Evolutionary conservation across 2,797 vertebrate species (phyloP), one percentile per base, ranked within the genome.

Genomic region (Diglossa cyanea): DNA sequence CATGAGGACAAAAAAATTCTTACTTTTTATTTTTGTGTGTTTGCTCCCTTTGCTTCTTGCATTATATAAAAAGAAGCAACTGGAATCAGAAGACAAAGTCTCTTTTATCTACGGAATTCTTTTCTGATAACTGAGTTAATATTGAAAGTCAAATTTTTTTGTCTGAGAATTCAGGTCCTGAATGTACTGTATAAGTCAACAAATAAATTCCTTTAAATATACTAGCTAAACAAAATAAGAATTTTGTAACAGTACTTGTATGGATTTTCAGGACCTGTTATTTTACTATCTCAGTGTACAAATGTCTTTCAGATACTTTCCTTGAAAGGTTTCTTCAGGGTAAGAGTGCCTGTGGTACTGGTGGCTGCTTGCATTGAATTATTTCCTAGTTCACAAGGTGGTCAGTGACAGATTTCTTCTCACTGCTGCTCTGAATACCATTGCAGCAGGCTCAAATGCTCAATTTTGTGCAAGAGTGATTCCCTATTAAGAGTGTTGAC

Each of bases 401-500:
- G 45, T 37, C 57, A 57, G 71, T 55, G 81, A 63, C 20, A 82
- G 44, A 39, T 78, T 90, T 70, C 57, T 62, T 78, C 71, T 86
- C 5, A 11, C 30, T 63, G 1, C 57, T 93, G 57, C 57, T 80
- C 72, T 15, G 40, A 66, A 17, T 47, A 67, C 47, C 78, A 37
- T 65, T 93, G 85, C 76, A 94, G 78, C 33, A 91, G 62, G 61
- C 39, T 90, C 62, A 80, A 74, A 72, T 1, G 0, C 54, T 90
- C 70, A 51, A 17, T 94, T 95, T 78, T 94, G 85, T 4, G 8
- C 72, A 94, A 88, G 75, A 83, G 42, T 77, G 75, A 83, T 90
- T 96, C 82, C 85, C 39, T 79, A 47, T 86, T 91, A 83, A 87
- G 71, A 66, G 44, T 61, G n/a, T 88, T 95, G 74, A 86, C 65